Conservation (phyloP, 2,797 vertebrate species). For the Crocidura indochinensis region DNA sequence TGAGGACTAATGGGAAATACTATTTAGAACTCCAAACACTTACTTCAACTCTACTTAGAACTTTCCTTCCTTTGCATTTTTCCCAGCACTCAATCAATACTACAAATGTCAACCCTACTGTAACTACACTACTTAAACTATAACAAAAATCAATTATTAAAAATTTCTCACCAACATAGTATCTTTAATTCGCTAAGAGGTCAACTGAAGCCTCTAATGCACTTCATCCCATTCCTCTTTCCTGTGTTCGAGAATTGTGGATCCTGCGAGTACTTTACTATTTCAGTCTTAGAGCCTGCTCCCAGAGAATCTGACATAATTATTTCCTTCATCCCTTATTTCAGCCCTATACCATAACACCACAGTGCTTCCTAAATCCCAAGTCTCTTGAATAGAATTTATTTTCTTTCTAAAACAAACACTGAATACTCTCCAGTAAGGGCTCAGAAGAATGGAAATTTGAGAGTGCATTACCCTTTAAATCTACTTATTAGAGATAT, state of each 20-base stretch:
- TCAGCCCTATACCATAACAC: neutral
- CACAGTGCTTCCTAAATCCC: neutral
- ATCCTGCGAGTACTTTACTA: neutral
- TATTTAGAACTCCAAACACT: neutral
- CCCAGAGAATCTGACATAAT: neutral
- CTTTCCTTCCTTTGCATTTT: neutral
- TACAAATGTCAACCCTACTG: too few relatives aligned
- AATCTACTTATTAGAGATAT: neutral
- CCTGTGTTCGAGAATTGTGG: neutral
- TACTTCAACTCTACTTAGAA: neutral
- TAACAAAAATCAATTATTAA: too few relatives aligned
- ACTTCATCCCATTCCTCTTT: neutral
- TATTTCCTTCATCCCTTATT: neutral
- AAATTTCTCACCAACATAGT: neutral
- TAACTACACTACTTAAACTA: too few relatives aligned
- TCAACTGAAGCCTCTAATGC: neutral
- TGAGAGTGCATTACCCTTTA: neutral
- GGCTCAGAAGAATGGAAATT: neutral
- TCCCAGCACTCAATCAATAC: too few relatives aligned
- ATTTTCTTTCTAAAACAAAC: neutral
- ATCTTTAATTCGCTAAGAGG: neutral
- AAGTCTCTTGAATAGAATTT: neutral
- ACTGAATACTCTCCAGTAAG: too few relatives aligned
- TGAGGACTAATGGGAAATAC: neutral
- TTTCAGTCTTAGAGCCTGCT: neutral